Evolutionary conservation across 1,140 invertebrate genomes (phyloP).

Genomic region (Drosophila tropicalis): DNA sequence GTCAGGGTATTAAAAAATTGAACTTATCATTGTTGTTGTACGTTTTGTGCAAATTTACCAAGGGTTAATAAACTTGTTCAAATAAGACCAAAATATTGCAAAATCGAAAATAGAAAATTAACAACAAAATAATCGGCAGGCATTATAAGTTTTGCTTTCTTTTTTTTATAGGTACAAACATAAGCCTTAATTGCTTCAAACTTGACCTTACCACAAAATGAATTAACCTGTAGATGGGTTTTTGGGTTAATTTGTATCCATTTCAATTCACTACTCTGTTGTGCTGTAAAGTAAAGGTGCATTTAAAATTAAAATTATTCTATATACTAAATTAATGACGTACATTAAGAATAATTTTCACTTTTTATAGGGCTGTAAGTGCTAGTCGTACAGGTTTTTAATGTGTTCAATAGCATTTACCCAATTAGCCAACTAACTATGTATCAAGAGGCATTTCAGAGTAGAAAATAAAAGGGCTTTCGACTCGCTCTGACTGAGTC

Average conservation of each 20-base stretch:
- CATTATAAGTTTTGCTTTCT: slow-evolving; percentile 68
- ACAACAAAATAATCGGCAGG: slow-evolving; percentile 18
- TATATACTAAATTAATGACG: too few relatives aligned
- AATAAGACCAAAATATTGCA: slow-evolving; percentile 52
- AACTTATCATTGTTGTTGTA: neutral
- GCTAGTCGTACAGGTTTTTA: too few relatives aligned
- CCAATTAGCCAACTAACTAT: too few relatives aligned
- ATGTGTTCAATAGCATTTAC: too few relatives aligned
- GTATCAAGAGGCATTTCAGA: too few relatives aligned
- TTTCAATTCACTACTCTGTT: neutral
- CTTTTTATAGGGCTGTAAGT: too few relatives aligned
- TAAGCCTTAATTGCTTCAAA: slow-evolving; percentile 66
- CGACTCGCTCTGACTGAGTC: too few relatives aligned
- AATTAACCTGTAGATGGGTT: neutral
- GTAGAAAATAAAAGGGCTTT: too few relatives aligned
- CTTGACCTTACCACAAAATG: slow-evolving; percentile 71
- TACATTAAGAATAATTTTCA: too few relatives aligned
- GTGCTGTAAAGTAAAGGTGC: neutral
- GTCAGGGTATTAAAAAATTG: neutral
- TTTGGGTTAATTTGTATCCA: neutral
- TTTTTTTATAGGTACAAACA: slow-evolving; percentile 44
- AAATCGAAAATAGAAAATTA: neutral
- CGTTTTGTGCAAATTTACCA: slow-evolving; percentile 40
- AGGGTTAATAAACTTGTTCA: slow-evolving; percentile 76
- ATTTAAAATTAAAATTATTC: too few relatives aligned